Evolutionary conservation across 2,113 vertebrate genomes (phyloP).

Genomic region (Anolis sagrei): DNA sequence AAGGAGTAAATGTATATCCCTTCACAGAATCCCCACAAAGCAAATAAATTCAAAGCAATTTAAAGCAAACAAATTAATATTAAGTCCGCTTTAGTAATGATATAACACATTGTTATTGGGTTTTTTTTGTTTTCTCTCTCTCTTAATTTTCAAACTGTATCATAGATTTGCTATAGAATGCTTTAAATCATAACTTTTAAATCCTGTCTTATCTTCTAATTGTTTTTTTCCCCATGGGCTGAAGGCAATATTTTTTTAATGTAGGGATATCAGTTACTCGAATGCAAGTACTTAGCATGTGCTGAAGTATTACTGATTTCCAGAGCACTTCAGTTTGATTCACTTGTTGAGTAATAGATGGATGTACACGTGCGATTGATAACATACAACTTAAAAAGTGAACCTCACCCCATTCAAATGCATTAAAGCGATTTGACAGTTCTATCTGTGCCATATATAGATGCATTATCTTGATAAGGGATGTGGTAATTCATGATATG

Average conservation of each 20-base stretch:
- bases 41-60: background rate
- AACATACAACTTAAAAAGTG: background rate
- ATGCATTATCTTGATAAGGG: too few relatives aligned
- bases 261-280: background rate
- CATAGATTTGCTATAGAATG: background rate
- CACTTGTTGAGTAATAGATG: background rate
- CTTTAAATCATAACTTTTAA: background rate
- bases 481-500: background rate
- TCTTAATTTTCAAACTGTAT: background rate
- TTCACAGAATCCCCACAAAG: background rate
- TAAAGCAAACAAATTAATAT: background rate
- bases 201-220: background rate
- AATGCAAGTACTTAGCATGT: background rate
- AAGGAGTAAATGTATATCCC: too few relatives aligned
- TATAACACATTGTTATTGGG: too few relatives aligned
- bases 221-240: background rate
- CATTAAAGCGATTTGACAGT: background rate
- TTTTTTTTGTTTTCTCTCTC: background rate
- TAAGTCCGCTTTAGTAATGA: background rate
- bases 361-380: background rate
- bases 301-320: background rate
- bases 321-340: background rate
- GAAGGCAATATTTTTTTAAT: background rate
- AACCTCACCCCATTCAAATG: background rate
- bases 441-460: background rate